Evolutionary conservation across 2,888 invertebrate genomes (phyloP), one percentile per base, ranked within the genome.

Genomic region (Spicauda simplicius): DNA sequence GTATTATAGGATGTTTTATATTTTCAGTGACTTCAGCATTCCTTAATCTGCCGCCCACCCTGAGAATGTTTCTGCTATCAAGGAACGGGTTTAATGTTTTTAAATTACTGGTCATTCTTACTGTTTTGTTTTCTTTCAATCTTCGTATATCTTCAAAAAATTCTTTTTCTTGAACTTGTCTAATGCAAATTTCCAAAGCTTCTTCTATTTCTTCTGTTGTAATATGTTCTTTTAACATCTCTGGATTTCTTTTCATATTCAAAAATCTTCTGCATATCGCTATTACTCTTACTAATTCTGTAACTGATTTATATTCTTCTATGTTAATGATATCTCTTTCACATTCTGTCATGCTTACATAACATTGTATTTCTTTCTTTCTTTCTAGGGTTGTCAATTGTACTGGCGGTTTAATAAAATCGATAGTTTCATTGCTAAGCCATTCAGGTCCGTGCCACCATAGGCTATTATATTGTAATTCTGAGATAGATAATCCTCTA

Each of bases 1-100:
- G 16, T 56, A 77, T 74, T 10, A 73, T 68, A 2, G 72, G 73
- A 69, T 74, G 71, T 55, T 71, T 37, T 11, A 19, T n/a, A 20
- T 16, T 71, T 1, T 37, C 56, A 0, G 53, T 30, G 12, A 73
- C 12, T n/a, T 71, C 53, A 19, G 74, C 66, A 25, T 72, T 45
- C 52, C 70, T 60, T 10, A 75, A 41, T 10, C 75, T 58, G 5
- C 74, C 75, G 62, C 75, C 74, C 66, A 77, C 76, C 68, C 73
- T 73, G 59, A 77, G 68, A 48, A 69, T 66, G 14, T 64, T 56
- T 11, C 66, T 53, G n/a, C 59, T 56, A 53, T 74, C 71, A 2
- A 76, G 50, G 37, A 64, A 76, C 14, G 75, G 75, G 18, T 72
- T 75, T 0, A 77, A 25, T 0, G 70, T 57, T 67, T 68, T 69